Evolutionary conservation across 2,888 invertebrate species (phyloP).

Genomic region (Drosophila borealis): DNA sequence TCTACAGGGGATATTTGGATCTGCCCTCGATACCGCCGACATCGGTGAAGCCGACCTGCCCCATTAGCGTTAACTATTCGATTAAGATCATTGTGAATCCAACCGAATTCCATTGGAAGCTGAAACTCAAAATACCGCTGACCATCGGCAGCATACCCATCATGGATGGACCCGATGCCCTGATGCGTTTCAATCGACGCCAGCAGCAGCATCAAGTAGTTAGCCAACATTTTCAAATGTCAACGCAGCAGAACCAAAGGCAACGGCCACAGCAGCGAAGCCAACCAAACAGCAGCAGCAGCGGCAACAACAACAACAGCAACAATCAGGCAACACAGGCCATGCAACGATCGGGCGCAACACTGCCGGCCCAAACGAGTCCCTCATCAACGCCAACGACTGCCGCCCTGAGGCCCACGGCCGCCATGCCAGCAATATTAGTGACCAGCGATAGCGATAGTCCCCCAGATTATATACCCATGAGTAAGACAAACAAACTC

Average conservation of each 20-base stretch:
- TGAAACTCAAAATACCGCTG: slow-evolving; percentile 88
- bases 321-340: slow-evolving; percentile 57
- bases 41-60: slow-evolving; percentile 89
- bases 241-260: slow-evolving; percentile 58
- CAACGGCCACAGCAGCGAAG: slow-evolving; percentile 49
- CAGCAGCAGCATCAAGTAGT: slow-evolving; percentile 76
- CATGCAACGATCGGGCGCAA: slow-evolving; percentile 51
- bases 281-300: slow-evolving; percentile 26
- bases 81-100: slow-evolving; percentile 87
- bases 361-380: slow-evolving; percentile 64
- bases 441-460: slow-evolving; percentile 81
- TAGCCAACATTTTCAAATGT: slow-evolving; percentile 76
- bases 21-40: slow-evolving; percentile 91
- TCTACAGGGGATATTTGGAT: slow-evolving; percentile 88
- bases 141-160: slow-evolving; percentile 87
- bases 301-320: slow-evolving; percentile 42
- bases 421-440: slow-evolving; percentile 70
- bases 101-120: slow-evolving; percentile 88
- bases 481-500: slow-evolving; percentile 71
- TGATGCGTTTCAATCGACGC: slow-evolving; percentile 66
- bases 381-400: slow-evolving; percentile 71
- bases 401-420: slow-evolving; percentile 70
- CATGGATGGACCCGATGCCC: slow-evolving; percentile 86
- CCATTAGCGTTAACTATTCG: slow-evolving; percentile 91
- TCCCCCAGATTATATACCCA: slow-evolving; percentile 84